phyloP scores from a whole-genome alignment of 1,140 invertebrate genomes.

The Apis laboriosa region DNA sequence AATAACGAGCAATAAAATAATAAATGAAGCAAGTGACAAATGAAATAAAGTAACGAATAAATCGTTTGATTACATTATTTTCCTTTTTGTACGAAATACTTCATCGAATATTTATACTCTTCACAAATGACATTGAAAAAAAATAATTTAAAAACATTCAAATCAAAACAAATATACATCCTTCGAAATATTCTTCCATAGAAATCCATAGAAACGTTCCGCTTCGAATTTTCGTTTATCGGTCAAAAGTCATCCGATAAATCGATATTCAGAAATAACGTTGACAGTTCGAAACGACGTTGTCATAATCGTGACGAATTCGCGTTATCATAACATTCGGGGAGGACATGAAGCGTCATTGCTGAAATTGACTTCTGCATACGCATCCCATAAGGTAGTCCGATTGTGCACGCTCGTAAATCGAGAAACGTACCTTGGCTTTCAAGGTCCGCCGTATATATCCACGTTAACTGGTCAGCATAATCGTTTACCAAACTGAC shows the following conservation, averaged over 20 bases:
- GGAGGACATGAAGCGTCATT: constrained; percentile 2
- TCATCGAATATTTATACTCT: too few species aligned
- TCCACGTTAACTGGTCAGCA: not conserved
- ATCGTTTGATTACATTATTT: too few species aligned
- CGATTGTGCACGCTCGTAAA: constrained; percentile 31
- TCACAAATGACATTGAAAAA: too few species aligned
- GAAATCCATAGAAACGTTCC: not conserved
- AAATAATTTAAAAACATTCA: not conserved
- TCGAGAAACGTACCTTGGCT: constrained; percentile 9
- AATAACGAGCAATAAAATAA: too few species aligned
- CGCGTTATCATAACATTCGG: constrained; percentile 18
- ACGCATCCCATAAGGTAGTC: constrained; percentile 15
- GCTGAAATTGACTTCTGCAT: constrained; percentile 43
- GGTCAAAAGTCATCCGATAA: not conserved
- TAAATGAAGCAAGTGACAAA: too few species aligned
- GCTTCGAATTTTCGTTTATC: not conserved
- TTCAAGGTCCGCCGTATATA: constrained; percentile 49
- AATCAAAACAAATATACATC: not conserved
- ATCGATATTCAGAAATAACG: not conserved
- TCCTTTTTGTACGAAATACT: too few species aligned
- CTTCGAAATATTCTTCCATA: not conserved
- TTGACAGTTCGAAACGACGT: not conserved
- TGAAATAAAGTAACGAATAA: too few species aligned
- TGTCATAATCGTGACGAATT: constrained; percentile 25
- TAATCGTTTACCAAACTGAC: constrained; percentile 43